Percentiles rank a stretch among this genome's conserved stretches.
Conservation (phyloP, 1,140 invertebrate genomes). For the Bradynema listronoti region DNA sequence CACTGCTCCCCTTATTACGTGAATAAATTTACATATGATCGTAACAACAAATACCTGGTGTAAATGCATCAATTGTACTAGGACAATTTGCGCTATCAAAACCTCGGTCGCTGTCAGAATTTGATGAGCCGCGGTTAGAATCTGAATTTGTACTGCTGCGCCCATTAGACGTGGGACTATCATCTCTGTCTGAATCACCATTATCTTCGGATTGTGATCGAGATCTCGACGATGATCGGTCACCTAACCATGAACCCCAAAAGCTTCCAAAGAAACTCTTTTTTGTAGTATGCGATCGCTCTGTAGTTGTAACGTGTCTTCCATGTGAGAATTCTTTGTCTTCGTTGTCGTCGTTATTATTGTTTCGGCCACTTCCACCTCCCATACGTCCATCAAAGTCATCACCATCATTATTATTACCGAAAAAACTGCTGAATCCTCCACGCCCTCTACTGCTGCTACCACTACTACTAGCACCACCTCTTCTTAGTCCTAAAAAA, state of each 20-base stretch:
- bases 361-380: slow-evolving; percentile 8
- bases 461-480: slow-evolving; percentile 11
- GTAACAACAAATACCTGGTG: not conserved
- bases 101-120: not conserved
- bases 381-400: slow-evolving; percentile 10
- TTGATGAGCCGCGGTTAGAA: no score
- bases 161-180: no score
- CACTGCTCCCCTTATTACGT: not conserved
- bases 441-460: not conserved
- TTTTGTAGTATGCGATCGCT: not conserved
- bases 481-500: slow-evolving; percentile 16
- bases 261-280: slow-evolving; percentile 1
- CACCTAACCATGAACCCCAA: not conserved
- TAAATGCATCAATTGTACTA: slow-evolving; percentile 16
- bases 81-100: slow-evolving; percentile 12
- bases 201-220: slow-evolving; percentile 8
- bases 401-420: slow-evolving; percentile 12
- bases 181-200: not conserved
- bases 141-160: no score
- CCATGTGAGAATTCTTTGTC: not conserved
- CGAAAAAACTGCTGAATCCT: slow-evolving; percentile 22
- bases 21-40: not conserved
- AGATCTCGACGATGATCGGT: not conserved
- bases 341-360: slow-evolving; percentile 13
- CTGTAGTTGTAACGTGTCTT: slow-evolving; percentile 1